phyloP scores from a whole-genome alignment of 2,888 invertebrate species.

The Rugalucina vietnamica region DNA sequence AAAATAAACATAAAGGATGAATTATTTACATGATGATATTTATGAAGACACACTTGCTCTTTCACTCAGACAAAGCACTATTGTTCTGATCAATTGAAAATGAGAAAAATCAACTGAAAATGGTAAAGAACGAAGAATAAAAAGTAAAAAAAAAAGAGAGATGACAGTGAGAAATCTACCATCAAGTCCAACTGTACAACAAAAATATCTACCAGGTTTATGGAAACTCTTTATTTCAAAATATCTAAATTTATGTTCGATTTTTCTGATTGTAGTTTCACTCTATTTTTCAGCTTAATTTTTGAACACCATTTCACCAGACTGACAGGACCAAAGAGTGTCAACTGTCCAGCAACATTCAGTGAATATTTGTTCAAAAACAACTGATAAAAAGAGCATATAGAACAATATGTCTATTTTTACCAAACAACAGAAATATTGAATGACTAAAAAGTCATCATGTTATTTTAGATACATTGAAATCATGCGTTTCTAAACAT shows the following conservation, averaged over 20 bases:
- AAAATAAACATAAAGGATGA: conserved; percentile 4
- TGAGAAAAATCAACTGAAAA: conserved; percentile 10
- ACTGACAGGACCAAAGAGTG: no score
- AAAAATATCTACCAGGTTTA: not conserved
- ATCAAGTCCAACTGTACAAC: conserved; percentile 12
- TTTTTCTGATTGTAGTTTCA: no score
- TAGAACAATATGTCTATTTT: no score
- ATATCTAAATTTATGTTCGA: not conserved
- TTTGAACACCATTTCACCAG: no score
- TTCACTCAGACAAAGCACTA: conserved; percentile 9
- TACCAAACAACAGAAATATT: no score
- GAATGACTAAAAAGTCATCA: no score
- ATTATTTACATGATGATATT: not conserved
- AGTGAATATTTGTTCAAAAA: no score
- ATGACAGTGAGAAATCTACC: not conserved
- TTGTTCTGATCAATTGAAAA: conserved; percentile 9
- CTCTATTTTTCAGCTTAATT: no score
- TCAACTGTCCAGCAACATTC: no score
- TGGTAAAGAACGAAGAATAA: not conserved
- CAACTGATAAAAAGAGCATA: no score
- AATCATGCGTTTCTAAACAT: not conserved
- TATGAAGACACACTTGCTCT: not conserved
- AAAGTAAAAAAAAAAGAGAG: not conserved
- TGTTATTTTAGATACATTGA: no score
- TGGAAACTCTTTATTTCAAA: not conserved